Percentiles rank a stretch among this genome's conserved stretches.
These are phyloP conservation scores for Misgurnus mizolepis DNA, from an alignment of 2,113 vertebrate species.

Conservation along the genomic window DNA sequence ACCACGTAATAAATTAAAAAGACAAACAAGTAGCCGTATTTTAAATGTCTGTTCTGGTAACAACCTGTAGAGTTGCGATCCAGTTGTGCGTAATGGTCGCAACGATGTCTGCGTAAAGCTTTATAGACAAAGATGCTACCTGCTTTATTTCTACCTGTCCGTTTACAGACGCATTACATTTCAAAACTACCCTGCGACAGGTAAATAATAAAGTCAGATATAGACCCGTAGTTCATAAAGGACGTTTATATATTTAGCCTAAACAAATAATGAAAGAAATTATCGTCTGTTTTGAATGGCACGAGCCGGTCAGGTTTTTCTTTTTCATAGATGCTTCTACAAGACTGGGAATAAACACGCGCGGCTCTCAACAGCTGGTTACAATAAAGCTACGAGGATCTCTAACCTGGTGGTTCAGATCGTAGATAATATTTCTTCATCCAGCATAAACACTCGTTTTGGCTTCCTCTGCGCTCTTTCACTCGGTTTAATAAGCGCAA, in stretches of 20 bases:
- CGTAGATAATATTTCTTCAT: conserved; percentile 72
- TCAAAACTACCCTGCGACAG: no score
- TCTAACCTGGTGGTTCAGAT: conserved; percentile 74
- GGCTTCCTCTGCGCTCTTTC: conserved; percentile 56
- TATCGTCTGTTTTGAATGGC: not conserved
- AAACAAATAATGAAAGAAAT: not conserved
- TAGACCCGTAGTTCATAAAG: no score
- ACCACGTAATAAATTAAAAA: not conserved
- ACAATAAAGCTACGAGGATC: conserved; percentile 76
- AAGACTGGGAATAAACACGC: conserved; percentile 50
- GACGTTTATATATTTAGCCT: not conserved
- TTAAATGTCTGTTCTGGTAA: not conserved
- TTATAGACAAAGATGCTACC: not conserved
- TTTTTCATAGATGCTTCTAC: conserved; percentile 62
- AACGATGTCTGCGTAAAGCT: not conserved
- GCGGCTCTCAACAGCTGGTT: conserved; percentile 74
- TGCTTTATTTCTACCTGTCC: not conserved
- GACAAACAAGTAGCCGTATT: no score
- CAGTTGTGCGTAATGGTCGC: not conserved
- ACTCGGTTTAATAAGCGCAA: conserved; percentile 66
- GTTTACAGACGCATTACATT: not conserved
- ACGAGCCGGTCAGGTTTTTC: conserved; percentile 53
- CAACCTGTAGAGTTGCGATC: conserved; percentile 8
- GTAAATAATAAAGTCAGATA: no score
- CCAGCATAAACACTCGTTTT: conserved; percentile 75